Base-by-base conservation (phyloP, 2,797 vertebrate genomes). In the Cossypha dichroa region DNA sequence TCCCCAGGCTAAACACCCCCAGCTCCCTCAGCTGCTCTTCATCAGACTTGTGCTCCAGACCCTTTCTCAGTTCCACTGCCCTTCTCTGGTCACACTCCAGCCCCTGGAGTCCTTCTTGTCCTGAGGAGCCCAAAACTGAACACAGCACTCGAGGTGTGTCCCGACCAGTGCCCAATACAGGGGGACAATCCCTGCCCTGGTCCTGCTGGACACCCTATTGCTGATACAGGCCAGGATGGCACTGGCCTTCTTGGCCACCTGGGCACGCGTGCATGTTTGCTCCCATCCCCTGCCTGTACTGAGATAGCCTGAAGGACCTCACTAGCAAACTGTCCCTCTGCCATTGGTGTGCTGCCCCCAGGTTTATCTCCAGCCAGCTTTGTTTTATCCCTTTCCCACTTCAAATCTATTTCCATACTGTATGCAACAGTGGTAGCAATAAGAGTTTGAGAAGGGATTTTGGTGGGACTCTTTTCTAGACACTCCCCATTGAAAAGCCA, bases 91-190 rank as follows among this genome's bases (percentile, higher is more conserved):
- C 29, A 11, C 0, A 0, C 20, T 68, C 19, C 15, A 43, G 9
- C 15, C 1, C 9, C 28, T 43, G 28, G 5, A 1, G 14, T 55
- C 70, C 8, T n/a, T 68, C 9, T 33, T 38, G 19, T 13, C 14
- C 0, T 36, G 8, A 62, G 15, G 5, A 19, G 25, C n/a, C 31
- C 48, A 55, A 2, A 55, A 55, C n/a, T 26, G 56, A 22, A 2
- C 41, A 43, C 26, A 33, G 48, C 19, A 56, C 36, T 55, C 0
- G 5, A 49, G 11, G 4, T 63, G 49, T 5, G n/a, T 7, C 36
- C 49, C 43, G 49, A 13, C 5, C 41, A 33, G 16, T 69, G 1
- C 36, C 2, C 0, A 2, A n/a, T 29, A 7, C 16, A n/a, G 14
- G 3, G 15, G 9, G 15, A 12, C 41, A 29, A 1, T 43, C 55